phyloP scores from a whole-genome alignment of 2,797 vertebrate genomes.

The Tinamus major region DNA sequence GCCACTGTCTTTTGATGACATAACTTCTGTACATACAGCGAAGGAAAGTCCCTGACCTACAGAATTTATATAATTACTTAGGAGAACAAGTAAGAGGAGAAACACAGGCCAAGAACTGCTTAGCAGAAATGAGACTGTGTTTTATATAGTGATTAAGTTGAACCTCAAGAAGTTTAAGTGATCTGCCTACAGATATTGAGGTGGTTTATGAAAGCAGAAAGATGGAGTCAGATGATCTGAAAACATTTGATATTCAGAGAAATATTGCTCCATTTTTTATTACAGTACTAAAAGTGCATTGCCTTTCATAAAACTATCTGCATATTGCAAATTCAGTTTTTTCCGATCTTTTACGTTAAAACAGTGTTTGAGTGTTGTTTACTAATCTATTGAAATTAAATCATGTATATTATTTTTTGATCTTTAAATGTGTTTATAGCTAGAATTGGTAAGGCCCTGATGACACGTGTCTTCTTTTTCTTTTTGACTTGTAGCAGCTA shows the following conservation, averaged over 20 bases:
- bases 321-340: background rate
- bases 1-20: background rate
- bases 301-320: background rate
- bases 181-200: background rate
- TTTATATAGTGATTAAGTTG: background rate
- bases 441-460: background rate
- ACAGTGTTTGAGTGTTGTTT: background rate
- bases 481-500: background rate
- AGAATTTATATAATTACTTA: background rate
- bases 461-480: background rate
- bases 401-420: background rate
- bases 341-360: background rate
- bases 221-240: background rate
- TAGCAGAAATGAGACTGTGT: background rate
- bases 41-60: background rate
- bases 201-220: background rate
- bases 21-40: background rate
- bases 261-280: background rate
- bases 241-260: background rate
- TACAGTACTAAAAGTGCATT: background rate
- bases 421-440: background rate
- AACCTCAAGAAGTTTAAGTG: background rate
- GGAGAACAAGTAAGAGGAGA: background rate
- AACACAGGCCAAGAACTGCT: background rate
- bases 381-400: background rate